These are phyloP conservation scores for Anas acuta DNA, from an alignment of 2,797 vertebrate species.

Conservation along the genomic window DNA sequence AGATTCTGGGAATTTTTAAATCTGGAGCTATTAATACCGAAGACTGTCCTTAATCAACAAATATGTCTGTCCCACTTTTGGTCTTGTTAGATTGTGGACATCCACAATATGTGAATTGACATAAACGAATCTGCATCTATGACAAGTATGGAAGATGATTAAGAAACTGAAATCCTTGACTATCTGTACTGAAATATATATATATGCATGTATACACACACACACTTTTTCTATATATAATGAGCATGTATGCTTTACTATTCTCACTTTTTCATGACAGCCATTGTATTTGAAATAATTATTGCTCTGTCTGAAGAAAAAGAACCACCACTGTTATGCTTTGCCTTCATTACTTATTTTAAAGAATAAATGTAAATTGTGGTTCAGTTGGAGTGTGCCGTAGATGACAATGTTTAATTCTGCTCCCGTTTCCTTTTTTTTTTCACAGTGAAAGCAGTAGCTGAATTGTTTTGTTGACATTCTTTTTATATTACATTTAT, in stretches of 20 bases:
- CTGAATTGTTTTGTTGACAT: constrained; percentile 17
- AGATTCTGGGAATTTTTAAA: background rate
- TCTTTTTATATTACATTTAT: constrained; percentile 23
- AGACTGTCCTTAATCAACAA: background rate
- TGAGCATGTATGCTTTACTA: background rate
- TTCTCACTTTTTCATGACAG: background rate
- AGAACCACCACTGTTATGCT: background rate
- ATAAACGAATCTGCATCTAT: background rate
- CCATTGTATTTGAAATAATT: background rate
- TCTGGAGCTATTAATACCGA: background rate
- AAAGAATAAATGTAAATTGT: constrained; percentile 9
- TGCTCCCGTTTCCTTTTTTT: background rate
- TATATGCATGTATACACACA: too few species aligned
- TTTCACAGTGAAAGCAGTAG: background rate
- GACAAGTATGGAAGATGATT: background rate
- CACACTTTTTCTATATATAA: background rate
- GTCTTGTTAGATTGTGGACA: background rate
- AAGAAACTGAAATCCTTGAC: background rate
- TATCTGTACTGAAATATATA: background rate
- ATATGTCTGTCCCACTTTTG: background rate
- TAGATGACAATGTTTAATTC: background rate
- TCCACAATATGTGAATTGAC: background rate
- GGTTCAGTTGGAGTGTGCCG: background rate
- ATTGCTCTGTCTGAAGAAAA: background rate
- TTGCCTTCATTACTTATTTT: constrained; percentile 30